Evolutionary conservation across 2,888 invertebrate species (phyloP).

Genomic region (Deilephila porcellus): DNA sequence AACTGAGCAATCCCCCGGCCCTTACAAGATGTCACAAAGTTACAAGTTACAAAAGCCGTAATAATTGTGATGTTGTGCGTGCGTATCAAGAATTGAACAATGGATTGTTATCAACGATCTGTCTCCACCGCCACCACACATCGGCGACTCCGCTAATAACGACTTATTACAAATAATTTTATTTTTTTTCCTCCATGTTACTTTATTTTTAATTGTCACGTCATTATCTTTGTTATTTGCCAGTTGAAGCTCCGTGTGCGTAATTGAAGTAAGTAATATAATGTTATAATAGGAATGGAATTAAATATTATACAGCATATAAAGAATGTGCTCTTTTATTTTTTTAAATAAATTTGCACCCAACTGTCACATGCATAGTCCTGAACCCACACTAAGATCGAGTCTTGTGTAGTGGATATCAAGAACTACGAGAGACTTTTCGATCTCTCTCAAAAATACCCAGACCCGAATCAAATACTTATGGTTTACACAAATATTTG

Average conservation of each 20-base stretch:
- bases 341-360: no score
- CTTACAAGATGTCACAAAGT: slow-evolving; percentile 12
- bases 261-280: slow-evolving; percentile 2
- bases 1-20: neutral
- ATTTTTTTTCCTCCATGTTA: slow-evolving; percentile 43
- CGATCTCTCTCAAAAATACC: no score
- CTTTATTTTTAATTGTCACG: slow-evolving; percentile 48
- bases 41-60: slow-evolving; percentile 18
- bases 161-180: slow-evolving; percentile 56
- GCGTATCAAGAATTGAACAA: slow-evolving; percentile 29
- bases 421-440: no score
- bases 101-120: slow-evolving; percentile 45
- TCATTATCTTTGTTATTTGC: slow-evolving; percentile 12
- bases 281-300: neutral
- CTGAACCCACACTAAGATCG: no score
- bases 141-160: slow-evolving; percentile 50
- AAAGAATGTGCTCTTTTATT: neutral
- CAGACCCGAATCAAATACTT: no score
- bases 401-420: no score
- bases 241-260: neutral
- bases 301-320: neutral
- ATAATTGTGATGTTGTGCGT: slow-evolving; percentile 13
- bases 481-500: no score
- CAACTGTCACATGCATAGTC: no score
- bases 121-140: slow-evolving; percentile 54